Base-by-base conservation (phyloP, 2,888 invertebrate genomes). In the Gymnosoma rotundatum region DNA sequence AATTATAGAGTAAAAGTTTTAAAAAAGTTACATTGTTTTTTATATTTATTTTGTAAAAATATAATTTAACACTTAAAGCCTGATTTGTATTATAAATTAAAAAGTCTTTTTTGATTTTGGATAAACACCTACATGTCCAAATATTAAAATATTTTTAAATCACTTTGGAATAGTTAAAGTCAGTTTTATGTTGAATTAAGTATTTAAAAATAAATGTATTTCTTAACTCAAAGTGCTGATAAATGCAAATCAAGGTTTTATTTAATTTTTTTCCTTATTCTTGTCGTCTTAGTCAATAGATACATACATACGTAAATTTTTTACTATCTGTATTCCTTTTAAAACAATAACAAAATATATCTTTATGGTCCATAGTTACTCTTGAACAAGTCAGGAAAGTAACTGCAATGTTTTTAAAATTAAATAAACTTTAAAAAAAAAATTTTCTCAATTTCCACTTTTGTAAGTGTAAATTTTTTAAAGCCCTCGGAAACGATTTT, bases 261-360 rank as follows among this genome's bases (percentile, higher is more conserved):
- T 32, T 32, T 25, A 25, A 2, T 25, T 25, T 25, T 25, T 25
- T 56, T 38, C 48, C 36, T 36, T 76, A 54, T 76, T 73, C 63
- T 83, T 78, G 76, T 78, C 74, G 25, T 64, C 75, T 78, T 75
- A 79, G 83, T 83, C 83, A 83, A 75, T 83, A 79, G 75, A 32
- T 60, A 70, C 18, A 42, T 42, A 14, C 10, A 42, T 58, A 52
- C 48, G 60, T 42, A 42, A 56, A 67, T 66, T 69, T 58, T 63
- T 81, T 69, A 75, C 21, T 58, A 63, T 67, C 52, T 72, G 7
- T 79, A 66, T 66, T 66, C 48, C 32, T 69, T 70, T 64, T 42
- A 52, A 61, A 63, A 48, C 67, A 78, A 63, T 73, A 58, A 74
- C 52, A 69, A 70, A 70, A 38, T n/a, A 73, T 50, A 18, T 21